Evolutionary conservation across 2,113 vertebrate species (phyloP), one percentile per base, ranked within the genome.

Genomic region (Coregonus clupeaformis): DNA sequence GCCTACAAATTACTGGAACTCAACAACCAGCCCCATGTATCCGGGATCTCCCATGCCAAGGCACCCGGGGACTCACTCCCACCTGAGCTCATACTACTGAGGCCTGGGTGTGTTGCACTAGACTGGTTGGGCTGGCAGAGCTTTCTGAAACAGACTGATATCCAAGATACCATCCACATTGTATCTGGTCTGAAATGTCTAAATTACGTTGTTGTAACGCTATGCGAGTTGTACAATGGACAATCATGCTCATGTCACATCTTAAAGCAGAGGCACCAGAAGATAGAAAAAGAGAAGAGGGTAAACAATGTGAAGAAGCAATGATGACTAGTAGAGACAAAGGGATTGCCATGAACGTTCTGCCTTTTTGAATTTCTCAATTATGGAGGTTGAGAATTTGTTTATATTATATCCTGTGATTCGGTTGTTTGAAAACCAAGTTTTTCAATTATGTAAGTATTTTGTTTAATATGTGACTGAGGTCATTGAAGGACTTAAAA

Each of bases 41-140:
- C 89, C 83, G 1, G 90, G 85, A 29, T 81, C 92, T 0, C 57
- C 89, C 5, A 92, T 93, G 85, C 88, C 90, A 20, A 80, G 92
- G 47, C 92, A 94, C 72, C 86, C 92, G 0, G 73, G 79, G 25
- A 77, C 86, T 30, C 93, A 92, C 75, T 89, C 93, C 27, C 91
- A 92, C 84, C 88, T 94, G 74, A 92, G 91, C 86, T 86, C 92
- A 4, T 94, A 88, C 77, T 94, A 94, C 90, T 94, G 86, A 93
- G 68, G 63, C 24, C 0, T 3, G 52, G 4, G 52, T 20, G 25
- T 30, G 57, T 79, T 62, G 14, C 69, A 62, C 64, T 62, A 20
- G 45, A 71, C 12, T 20, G n/a, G 60, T 75, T 2, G 7, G 72
- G 22, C 14, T n/a, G 55, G 74, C 65, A 75, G 70, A 59, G 47